Percentiles rank a stretch among this genome's conserved stretches.
These are phyloP conservation scores for Falco peregrinus DNA, from an alignment of 2,797 vertebrate genomes.

Conservation along the genomic window DNA sequence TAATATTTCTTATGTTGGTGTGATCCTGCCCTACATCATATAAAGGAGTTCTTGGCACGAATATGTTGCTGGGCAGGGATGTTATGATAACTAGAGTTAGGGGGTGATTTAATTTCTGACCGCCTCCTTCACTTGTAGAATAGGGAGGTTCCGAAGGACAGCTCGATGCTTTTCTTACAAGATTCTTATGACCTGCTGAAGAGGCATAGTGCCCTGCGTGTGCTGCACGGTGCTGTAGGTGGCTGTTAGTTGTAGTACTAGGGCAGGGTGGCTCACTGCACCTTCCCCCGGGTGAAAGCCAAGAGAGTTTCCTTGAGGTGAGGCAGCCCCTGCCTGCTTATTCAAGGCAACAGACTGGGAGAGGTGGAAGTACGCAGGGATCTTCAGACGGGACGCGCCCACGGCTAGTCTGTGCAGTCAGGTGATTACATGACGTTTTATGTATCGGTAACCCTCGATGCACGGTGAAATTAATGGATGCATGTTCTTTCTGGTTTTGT, in stretches of 20 bases:
- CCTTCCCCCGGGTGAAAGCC: not conserved
- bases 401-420: not conserved
- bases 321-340: not conserved
- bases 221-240: not conserved
- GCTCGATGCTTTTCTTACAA: not conserved
- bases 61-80: not conserved
- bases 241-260: not conserved
- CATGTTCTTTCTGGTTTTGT: not conserved
- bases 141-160: not conserved
- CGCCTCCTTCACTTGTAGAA: not conserved
- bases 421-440: accelerated
- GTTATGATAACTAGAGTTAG: not conserved
- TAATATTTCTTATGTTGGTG: accelerated
- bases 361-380: not conserved
- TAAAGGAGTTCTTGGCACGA: not conserved
- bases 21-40: not conserved
- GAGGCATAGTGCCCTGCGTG: accelerated
- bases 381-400: not conserved
- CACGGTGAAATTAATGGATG: not conserved
- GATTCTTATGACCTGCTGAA: not conserved
- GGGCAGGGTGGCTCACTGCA: not conserved
- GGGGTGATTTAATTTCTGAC: not conserved
- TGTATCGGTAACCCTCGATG: accelerated
- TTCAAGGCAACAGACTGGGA: not conserved
- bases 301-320: not conserved